phyloP scores from a whole-genome alignment of 2,113 vertebrate genomes.

The Melanocharis versteri region DNA sequence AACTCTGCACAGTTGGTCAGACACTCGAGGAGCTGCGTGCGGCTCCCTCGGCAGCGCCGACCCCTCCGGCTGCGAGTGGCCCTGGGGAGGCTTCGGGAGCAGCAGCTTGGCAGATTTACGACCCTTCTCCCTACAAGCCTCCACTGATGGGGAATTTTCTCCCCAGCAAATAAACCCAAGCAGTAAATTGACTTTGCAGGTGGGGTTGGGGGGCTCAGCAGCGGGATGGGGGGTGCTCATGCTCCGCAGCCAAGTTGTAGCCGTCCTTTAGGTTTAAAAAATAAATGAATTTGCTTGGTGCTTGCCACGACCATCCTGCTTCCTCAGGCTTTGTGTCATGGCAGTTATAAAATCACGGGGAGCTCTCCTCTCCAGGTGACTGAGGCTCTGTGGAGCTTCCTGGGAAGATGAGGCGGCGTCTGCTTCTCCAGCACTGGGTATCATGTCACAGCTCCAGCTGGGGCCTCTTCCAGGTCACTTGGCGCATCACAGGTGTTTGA shows the following conservation, averaged over 20 bases:
- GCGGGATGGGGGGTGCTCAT: accelerated
- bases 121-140: accelerated
- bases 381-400: not conserved
- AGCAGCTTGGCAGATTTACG: not conserved
- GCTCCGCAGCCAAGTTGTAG: not conserved
- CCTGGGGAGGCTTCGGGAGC: not conserved
- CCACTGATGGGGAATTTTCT: not conserved
- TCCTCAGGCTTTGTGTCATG: not conserved
- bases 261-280: not conserved
- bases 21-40: not conserved
- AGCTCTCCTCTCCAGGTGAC: not conserved
- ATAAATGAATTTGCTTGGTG: not conserved
- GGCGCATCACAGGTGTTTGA: conserved; percentile 3
- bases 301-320: not conserved
- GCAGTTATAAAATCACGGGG: not conserved
- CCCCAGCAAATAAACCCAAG: not conserved
- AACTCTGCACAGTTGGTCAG: not conserved
- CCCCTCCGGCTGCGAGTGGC: not conserved
- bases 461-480: conserved; percentile 30
- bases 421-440: not conserved
- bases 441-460: not conserved
- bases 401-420: not conserved
- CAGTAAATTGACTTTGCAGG: not conserved
- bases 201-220: not conserved
- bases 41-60: not conserved